Conservation (phyloP, 2,888 invertebrate genomes). For the Sinohyriopsis cumingii region DNA sequence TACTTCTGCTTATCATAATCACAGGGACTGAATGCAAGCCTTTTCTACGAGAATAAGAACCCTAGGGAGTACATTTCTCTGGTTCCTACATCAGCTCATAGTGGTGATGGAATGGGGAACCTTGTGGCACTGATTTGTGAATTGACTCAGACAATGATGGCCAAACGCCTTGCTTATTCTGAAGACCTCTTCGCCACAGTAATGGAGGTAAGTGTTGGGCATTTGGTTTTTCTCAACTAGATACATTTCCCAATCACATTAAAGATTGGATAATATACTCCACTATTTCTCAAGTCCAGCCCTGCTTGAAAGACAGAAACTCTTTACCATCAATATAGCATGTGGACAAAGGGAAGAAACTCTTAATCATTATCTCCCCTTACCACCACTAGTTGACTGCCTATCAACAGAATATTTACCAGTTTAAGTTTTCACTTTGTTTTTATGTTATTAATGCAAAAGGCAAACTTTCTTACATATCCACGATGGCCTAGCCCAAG, state of each 20-base stretch:
- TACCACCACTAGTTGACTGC: too few species aligned
- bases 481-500: too few species aligned
- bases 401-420: too few species aligned
- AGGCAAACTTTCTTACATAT: too few species aligned
- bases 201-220: conserved; percentile 72
- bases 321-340: neutral
- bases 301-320: neutral
- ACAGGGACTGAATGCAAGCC: conserved; percentile 92
- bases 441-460: too few species aligned
- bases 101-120: conserved; percentile 99
- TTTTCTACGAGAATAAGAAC: conserved; percentile 97
- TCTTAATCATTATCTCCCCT: too few species aligned
- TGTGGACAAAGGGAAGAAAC: too few species aligned
- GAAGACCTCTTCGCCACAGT: conserved; percentile 86
- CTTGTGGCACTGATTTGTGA: conserved; percentile 93
- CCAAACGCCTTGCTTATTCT: conserved; percentile 90
- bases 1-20: conserved; percentile 6
- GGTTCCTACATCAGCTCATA: conserved; percentile 97
- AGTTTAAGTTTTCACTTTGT: too few species aligned
- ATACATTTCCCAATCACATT: too few species aligned
- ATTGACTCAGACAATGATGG: conserved; percentile 90
- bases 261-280: neutral
- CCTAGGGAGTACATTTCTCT: conserved; percentile 93
- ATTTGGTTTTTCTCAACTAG: neutral
- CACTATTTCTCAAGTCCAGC: too few species aligned